These are phyloP conservation scores for Anniella stebbinsi DNA, from an alignment of 2,797 vertebrate species.

Conservation along the genomic window DNA sequence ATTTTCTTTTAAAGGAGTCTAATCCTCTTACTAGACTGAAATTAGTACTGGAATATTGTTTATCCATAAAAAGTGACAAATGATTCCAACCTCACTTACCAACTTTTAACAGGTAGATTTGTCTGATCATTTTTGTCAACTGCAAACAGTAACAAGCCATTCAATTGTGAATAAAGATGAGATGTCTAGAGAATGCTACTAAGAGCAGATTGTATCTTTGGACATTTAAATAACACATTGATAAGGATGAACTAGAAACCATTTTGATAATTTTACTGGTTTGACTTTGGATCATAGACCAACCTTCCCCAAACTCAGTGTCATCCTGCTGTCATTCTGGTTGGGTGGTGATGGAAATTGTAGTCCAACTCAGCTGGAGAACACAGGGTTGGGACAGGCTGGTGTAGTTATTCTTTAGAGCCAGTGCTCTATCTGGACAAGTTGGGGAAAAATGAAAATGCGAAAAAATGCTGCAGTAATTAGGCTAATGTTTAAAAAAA, in stretches of 20 bases:
- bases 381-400: too few species aligned
- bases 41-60: slow-evolving; percentile 39
- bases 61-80: slow-evolving; percentile 45
- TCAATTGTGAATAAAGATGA: slow-evolving; percentile 24
- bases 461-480: background rate
- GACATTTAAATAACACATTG: background rate
- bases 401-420: background rate
- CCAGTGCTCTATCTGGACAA: background rate
- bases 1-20: slow-evolving; percentile 43
- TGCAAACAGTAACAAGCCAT: slow-evolving; percentile 36
- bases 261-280: background rate
- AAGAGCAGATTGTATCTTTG: background rate
- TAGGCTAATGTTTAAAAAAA: too few species aligned
- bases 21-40: slow-evolving; percentile 45
- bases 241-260: background rate
- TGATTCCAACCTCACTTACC: slow-evolving; percentile 48
- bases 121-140: slow-evolving; percentile 56
- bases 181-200: background rate
- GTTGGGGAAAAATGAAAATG: background rate
- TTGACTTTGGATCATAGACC: background rate
- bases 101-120: slow-evolving; percentile 61
- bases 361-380: too few species aligned
- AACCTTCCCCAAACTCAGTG: too few species aligned
- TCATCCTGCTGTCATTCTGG: too few species aligned
- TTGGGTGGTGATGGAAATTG: too few species aligned